These are phyloP conservation scores for Artemisiospiza belli DNA, from an alignment of 2,113 vertebrate genomes.

Conservation along the genomic window DNA sequence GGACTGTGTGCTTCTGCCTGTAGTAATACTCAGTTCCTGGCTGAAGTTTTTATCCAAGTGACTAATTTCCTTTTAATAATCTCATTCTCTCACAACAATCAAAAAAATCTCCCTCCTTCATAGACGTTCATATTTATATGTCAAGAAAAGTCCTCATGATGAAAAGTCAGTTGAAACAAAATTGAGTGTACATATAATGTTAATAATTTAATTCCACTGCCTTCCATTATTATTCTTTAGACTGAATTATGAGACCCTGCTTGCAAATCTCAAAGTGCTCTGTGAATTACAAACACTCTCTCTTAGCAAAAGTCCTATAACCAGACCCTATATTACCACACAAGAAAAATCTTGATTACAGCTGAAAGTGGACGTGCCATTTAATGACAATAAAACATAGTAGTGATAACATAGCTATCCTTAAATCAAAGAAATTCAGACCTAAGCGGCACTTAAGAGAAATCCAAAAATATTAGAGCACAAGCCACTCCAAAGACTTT, in stretches of 20 bases:
- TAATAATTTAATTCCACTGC: neutral
- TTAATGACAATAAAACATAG: neutral
- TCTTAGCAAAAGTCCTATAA: neutral
- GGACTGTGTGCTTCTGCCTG: neutral
- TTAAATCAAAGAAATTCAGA: conserved; percentile 9
- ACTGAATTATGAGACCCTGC: neutral
- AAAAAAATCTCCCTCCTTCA: neutral
- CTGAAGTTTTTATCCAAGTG: neutral
- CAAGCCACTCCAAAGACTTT: neutral
- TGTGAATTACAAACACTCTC: neutral
- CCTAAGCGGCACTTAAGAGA: neutral
- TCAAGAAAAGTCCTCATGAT: neutral
- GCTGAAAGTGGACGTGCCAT: neutral
- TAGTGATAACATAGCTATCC: neutral
- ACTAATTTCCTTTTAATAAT: neutral
- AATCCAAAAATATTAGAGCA: neutral
- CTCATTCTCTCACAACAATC: neutral
- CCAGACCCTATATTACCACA: neutral
- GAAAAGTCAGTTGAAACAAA: neutral
- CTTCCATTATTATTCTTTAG: neutral
- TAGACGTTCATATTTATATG: neutral
- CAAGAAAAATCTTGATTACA: neutral
- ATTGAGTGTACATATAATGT: neutral
- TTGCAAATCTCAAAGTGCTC: neutral
- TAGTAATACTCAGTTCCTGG: neutral